These are phyloP conservation scores for Ommatoiulus sabulosus DNA, from an alignment of 2,888 invertebrate species.

Conservation along the genomic window DNA sequence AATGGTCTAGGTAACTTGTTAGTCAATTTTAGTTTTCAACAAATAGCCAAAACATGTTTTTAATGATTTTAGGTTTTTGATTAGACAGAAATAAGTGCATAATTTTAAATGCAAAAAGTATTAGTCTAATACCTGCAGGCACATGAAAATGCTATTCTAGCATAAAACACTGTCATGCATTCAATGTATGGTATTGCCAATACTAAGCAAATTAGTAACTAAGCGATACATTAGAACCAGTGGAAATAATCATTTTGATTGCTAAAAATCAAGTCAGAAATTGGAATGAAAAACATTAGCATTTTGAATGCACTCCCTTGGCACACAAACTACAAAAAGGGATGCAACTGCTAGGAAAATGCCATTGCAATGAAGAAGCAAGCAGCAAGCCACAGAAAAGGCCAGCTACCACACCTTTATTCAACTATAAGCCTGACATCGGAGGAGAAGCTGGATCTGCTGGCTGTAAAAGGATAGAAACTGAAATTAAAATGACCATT, in stretches of 20 bases:
- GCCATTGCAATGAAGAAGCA: conserved; percentile 45
- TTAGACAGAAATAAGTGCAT: not conserved
- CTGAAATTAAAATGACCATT: conserved; percentile 47
- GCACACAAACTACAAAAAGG: conserved; percentile 1
- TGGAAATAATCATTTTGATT: not conserved
- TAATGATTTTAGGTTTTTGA: no score
- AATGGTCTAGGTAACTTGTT: not conserved
- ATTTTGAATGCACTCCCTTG: conserved; percentile 3
- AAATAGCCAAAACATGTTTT: no score
- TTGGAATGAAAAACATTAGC: not conserved
- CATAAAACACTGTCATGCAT: not conserved
- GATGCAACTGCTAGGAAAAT: conserved; percentile 13
- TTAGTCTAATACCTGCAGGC: conserved; percentile 23
- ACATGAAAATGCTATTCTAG: conserved; percentile 25
- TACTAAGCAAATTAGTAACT: not conserved
- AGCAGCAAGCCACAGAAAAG: conserved; percentile 52
- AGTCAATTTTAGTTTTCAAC: not conserved
- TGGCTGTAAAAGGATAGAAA: conserved; percentile 58
- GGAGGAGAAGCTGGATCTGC: conserved; percentile 59
- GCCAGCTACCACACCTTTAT: conserved; percentile 57
- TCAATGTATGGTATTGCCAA: not conserved
- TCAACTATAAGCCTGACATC: conserved; percentile 59
- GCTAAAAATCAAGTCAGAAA: not conserved
- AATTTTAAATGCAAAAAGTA: not conserved
- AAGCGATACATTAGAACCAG: not conserved